phyloP scores from a whole-genome alignment of 2,113 vertebrate species.

The Lichenostomus cassidix region DNA sequence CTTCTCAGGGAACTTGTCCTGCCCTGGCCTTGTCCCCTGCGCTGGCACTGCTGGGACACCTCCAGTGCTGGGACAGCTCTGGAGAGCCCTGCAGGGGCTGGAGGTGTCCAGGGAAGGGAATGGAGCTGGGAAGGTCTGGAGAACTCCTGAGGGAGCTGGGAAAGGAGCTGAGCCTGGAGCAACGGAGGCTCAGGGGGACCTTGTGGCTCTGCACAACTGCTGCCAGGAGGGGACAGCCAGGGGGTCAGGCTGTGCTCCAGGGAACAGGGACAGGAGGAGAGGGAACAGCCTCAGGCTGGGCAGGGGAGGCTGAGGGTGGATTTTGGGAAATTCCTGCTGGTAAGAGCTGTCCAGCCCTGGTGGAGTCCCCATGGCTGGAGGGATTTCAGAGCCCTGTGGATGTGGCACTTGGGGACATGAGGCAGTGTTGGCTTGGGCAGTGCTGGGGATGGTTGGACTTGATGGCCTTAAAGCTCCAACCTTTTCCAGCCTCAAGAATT shows the following conservation, averaged over 20 bases:
- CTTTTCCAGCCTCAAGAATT: neutral
- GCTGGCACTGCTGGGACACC: neutral
- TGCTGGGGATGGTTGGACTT: neutral
- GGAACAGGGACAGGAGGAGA: too few species aligned
- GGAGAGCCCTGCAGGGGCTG: neutral
- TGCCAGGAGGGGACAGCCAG: neutral
- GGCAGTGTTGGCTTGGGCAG: too few species aligned
- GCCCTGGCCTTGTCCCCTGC: neutral
- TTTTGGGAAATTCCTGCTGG: too few species aligned
- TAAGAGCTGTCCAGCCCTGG: too few species aligned
- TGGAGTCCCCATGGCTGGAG: too few species aligned
- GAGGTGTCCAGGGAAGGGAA: neutral
- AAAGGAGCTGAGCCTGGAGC: neutral
- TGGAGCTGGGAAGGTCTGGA: neutral
- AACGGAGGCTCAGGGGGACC: neutral
- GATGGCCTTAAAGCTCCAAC: too few species aligned
- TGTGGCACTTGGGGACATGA: neutral
- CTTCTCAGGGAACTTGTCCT: neutral
- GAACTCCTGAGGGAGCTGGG: neutral
- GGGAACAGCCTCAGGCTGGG: too few species aligned
- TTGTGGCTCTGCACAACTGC: neutral
- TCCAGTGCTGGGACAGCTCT: neutral
- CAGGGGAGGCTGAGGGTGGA: too few species aligned
- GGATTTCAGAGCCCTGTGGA: fast-evolving
- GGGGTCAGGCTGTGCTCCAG: neutral